Evolutionary conservation across 2,113 vertebrate species (phyloP).

Genomic region (Sakesphorus luctuosus): DNA sequence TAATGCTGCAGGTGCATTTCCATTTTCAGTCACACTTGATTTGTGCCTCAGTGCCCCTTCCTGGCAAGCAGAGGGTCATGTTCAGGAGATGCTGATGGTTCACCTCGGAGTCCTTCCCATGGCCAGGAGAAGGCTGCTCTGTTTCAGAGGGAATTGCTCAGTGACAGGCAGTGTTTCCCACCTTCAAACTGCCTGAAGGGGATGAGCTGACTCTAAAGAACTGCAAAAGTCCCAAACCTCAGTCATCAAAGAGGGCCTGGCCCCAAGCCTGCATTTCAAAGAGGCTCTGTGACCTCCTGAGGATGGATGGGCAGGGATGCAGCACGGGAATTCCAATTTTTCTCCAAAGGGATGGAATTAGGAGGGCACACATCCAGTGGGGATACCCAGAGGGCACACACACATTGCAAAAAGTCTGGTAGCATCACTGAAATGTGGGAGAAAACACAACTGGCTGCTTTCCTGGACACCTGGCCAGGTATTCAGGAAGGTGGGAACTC

Average conservation of each 20-base stretch:
- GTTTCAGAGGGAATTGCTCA: neutral
- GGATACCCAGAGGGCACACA: neutral
- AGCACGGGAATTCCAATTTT: neutral
- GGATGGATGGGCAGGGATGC: neutral
- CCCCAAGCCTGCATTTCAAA: neutral
- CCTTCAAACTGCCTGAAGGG: conserved; percentile 26
- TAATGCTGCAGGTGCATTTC: neutral
- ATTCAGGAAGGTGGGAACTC: neutral
- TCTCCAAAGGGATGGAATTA: neutral
- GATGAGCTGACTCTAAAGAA: conserved; percentile 1
- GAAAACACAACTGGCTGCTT: neutral
- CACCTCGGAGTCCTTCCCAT: neutral
- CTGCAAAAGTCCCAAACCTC: conserved; percentile 1
- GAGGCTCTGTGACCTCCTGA: neutral
- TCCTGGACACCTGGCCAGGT: neutral
- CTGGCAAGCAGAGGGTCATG: neutral
- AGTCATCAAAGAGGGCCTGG: neutral
- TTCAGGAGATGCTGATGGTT: neutral
- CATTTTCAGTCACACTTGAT: neutral
- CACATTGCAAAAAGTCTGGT: neutral
- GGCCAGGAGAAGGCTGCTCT: neutral
- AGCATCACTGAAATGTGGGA: neutral
- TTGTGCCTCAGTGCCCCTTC: neutral
- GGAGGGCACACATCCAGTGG: neutral
- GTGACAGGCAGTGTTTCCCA: conserved; percentile 21